Evolutionary conservation across 1,140 invertebrate genomes (phyloP).

Genomic region (Saccostrea echinata): DNA sequence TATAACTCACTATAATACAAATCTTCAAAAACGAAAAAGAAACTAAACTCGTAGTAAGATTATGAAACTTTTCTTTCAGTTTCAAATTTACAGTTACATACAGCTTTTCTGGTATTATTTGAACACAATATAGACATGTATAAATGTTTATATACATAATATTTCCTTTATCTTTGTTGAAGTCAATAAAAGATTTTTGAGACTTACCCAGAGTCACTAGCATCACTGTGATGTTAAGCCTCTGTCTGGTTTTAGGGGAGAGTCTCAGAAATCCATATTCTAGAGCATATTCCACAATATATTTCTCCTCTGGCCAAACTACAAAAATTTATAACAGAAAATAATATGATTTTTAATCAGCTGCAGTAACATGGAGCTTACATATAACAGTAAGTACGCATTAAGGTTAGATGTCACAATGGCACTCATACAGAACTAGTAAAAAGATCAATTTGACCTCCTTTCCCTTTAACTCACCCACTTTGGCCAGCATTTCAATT

Average conservation of each 20-base stretch:
- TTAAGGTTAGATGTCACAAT: no score
- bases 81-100: not conserved
- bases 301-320: conserved; percentile 93
- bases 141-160: no score
- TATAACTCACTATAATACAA: no score
- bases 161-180: no score
- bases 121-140: not conserved
- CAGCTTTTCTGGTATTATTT: not conserved
- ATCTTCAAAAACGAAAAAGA: not conserved
- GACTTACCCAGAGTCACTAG: conserved; percentile 88
- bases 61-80: not conserved
- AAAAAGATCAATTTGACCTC: no score
- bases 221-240: conserved; percentile 94
- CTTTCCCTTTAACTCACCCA: conserved; percentile 67
- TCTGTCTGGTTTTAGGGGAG: conserved; percentile 89
- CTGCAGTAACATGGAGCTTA: no score
- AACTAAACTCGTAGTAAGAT: not conserved
- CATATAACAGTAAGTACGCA: no score
- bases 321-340: conserved; percentile 43
- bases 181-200: not conserved
- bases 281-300: conserved; percentile 98
- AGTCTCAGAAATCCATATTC: conserved; percentile 97
- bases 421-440: no score
- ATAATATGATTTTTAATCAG: no score
- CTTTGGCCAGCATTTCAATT: conserved; percentile 79